Base-by-base conservation (phyloP, 2,113 vertebrate genomes). In the Phainopepla nitens region DNA sequence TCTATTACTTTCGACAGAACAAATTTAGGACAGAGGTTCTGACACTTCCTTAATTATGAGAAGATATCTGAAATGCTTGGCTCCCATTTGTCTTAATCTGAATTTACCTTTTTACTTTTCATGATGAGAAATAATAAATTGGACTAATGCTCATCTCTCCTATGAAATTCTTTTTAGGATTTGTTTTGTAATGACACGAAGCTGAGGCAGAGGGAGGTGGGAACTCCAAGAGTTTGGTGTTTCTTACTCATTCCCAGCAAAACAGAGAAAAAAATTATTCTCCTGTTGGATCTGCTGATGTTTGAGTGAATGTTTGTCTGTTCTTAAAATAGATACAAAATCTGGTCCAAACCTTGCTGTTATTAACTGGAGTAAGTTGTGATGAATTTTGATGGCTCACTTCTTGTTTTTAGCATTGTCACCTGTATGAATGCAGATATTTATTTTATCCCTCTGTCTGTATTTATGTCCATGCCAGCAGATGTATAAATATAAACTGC, bases 31-130 rank as follows among this genome's bases (percentile, higher is more conserved):
- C 82, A 71, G 71, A 81, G 51, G 25, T 90, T 92, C 71, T 93
- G 87, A 60, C 20, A n/a, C 58, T 71, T 93, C n/a, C 58, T 92
- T 90, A 95, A 94, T 94, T 93, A 66, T 77, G 88, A 90, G 72
- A 65, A 42, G 54, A 13, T 78, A 69, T 17, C 31, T 77, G 51
- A 88, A 81, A 50, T 39, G 17, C 51, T 73, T 58, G 51, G 50
- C 54, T 93, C 36, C 75, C 23, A 39, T 87, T 94, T 88, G 72
- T 83, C 58, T 94, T 77, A 62, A 70, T 91, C 28, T 86, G 50
- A 80, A 86, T 58, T 33, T 94, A 45, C 21, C 51, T 93, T 76
- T 86, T 73, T 73, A 18, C 25, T 85, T 39, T 61, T 76, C 49
- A 44, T 9, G 7, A 66, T 77, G 47, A 83, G 68, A 66, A 91